These are phyloP conservation scores for Sitodiplosis mosellana DNA, from an alignment of 1,140 invertebrate genomes.

Conservation along the genomic window DNA sequence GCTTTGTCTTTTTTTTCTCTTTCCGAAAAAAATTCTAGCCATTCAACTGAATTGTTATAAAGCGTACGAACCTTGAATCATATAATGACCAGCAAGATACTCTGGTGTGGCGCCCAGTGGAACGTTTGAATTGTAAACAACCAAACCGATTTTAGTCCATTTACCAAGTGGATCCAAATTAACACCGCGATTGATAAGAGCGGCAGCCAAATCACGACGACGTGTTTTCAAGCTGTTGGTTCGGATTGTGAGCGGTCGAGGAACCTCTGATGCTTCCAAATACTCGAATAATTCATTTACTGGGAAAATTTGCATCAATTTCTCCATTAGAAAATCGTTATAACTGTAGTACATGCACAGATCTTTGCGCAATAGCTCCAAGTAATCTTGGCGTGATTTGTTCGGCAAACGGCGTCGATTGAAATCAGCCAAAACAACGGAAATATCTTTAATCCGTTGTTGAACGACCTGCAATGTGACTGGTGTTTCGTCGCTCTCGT, in stretches of 20 bases:
- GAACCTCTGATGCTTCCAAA: slow-evolving; percentile 91
- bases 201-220: slow-evolving; percentile 80
- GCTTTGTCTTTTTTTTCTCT: no score
- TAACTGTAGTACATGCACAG: slow-evolving; percentile 94
- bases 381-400: slow-evolving; percentile 65
- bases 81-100: slow-evolving; percentile 97
- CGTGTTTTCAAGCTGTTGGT: slow-evolving; percentile 93
- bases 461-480: slow-evolving; percentile 68
- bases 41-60: no score
- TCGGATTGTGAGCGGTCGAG: slow-evolving; percentile 86
- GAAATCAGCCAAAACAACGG: slow-evolving; percentile 79
- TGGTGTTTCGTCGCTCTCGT: slow-evolving; percentile 45
- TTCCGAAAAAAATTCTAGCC: no score
- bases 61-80: slow-evolving; percentile 54
- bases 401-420: slow-evolving; percentile 54
- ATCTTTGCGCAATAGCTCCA: slow-evolving; percentile 60
- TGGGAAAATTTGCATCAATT: slow-evolving; percentile 85
- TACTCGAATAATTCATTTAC: slow-evolving; percentile 81
- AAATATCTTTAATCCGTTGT: slow-evolving; percentile 77
- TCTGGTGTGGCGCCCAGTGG: slow-evolving; percentile 97
- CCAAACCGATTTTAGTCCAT: slow-evolving; percentile 97
- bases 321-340: slow-evolving; percentile 90
- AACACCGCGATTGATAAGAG: slow-evolving; percentile 86
- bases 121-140: slow-evolving; percentile 90
- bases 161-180: slow-evolving; percentile 96